Conservation (phyloP, 2,113 vertebrate species). For the Pituophis catenifer region DNA sequence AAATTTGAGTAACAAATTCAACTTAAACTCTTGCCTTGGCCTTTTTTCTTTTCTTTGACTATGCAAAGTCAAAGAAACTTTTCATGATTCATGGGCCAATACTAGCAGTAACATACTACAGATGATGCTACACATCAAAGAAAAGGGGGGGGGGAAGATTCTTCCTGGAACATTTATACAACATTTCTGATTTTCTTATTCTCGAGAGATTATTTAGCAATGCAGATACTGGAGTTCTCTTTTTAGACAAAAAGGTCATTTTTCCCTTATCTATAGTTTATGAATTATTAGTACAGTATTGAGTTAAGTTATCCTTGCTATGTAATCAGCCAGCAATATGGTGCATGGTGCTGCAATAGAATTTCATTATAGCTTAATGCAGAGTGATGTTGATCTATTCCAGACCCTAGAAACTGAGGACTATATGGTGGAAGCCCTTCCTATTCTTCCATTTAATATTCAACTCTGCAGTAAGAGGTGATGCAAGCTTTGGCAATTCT, state of each 20-base stretch:
- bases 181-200: neutral
- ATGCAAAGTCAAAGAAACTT: no score
- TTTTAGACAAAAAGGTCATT: neutral
- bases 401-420: neutral
- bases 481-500: neutral
- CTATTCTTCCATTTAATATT: neutral
- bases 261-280: neutral
- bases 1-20: neutral
- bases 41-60: neutral
- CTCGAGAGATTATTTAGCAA: neutral
- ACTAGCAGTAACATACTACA: neutral
- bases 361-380: neutral
- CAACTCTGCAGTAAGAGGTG: neutral
- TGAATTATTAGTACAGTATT: neutral
- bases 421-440: neutral
- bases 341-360: neutral
- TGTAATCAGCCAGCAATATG: neutral
- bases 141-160: neutral
- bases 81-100: neutral
- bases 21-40: neutral
- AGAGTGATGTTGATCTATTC: neutral
- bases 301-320: neutral
- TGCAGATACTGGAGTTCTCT: neutral
- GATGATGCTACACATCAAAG: neutral
- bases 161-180: neutral